Base-by-base conservation (phyloP, 64 coral and sea anemone genomes). In the Montipora cactus region DNA sequence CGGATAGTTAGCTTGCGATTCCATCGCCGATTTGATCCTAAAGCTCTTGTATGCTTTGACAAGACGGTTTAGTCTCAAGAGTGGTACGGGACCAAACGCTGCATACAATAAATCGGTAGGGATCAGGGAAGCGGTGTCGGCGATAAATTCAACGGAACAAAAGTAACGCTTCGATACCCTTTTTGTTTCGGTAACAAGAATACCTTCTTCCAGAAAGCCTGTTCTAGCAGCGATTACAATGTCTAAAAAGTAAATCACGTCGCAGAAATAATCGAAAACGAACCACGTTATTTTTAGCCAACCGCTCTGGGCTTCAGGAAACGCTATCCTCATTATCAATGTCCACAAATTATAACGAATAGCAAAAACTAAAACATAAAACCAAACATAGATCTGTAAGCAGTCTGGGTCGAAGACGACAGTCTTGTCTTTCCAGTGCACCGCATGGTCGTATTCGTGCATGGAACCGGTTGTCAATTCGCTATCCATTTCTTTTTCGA, bases 271-370 rank as follows among this genome's bases (percentile, higher is more conserved):
- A 61, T 99, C 98, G 53, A 99, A 94, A 45, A 96, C 45, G 47
- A 85, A 90, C 98, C 98, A 99, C 4, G 81, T 74, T 28, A 89
- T 78, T 9, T 67, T 85, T 15, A 96, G 88, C 67, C 67, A 70
- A 8, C 92, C 88, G 14, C 12, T 62, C 61, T 99, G 98, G 3
- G 95, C 89, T n/a, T 84, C 94, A 62, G 89, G 95, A 53, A 99
- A 99, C 2, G 98, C 98, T 59, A 94, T 92, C 14, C 98, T 62
- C 3, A 94, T n/a, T 5, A 99, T 94, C 45, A 99, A 87, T 22
- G 94, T 94, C 98, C 98, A 99, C 16, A 96, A 67, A 89, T 99
- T 99, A 55, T 99, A 99, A n/a, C 95, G 84, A 18, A 99, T 92
- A 5, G 98, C 95, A 52, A 96, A 96, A 18, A 96, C 95, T 45